Conservation (phyloP, 1,140 invertebrate genomes). For the Gonioctena quinquepunctata region DNA sequence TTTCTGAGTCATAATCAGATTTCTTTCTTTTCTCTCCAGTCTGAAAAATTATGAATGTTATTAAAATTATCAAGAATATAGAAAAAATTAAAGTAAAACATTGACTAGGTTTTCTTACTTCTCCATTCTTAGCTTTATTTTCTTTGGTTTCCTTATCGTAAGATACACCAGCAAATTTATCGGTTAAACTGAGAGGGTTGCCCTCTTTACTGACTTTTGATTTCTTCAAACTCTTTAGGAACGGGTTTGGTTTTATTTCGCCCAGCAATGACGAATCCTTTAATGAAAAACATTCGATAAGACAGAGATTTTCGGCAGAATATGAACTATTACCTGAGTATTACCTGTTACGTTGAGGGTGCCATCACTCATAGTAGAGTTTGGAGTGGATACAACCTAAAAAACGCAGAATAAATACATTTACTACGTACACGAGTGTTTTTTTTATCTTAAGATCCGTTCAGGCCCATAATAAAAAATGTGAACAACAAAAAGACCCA, state of each 20-base stretch:
- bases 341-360: constrained; percentile 14
- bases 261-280: constrained; percentile 26
- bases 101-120: constrained; percentile 12
- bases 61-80: too few relatives aligned
- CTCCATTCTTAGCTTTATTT: constrained; percentile 26
- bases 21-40: constrained; percentile 47
- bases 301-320: background rate
- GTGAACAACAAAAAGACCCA: too few relatives aligned
- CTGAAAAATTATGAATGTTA: too few relatives aligned
- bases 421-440: too few relatives aligned
- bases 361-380: constrained; percentile 4
- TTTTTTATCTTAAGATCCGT: too few relatives aligned
- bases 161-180: constrained; percentile 38
- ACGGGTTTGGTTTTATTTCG: constrained; percentile 9
- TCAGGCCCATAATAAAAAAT: too few relatives aligned
- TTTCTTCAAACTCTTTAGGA: constrained; percentile 32
- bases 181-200: constrained; percentile 41
- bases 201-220: constrained; percentile 14
- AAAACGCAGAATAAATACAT: too few relatives aligned
- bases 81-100: constrained; percentile 1
- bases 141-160: constrained; percentile 23
- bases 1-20: constrained; percentile 42
- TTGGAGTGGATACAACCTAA: constrained; percentile 14
- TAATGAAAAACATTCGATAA: too few relatives aligned
- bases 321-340: constrained; percentile 23